Evolutionary conservation across 2,888 invertebrate genomes (phyloP).

Genomic region (Merodon equestris): DNA sequence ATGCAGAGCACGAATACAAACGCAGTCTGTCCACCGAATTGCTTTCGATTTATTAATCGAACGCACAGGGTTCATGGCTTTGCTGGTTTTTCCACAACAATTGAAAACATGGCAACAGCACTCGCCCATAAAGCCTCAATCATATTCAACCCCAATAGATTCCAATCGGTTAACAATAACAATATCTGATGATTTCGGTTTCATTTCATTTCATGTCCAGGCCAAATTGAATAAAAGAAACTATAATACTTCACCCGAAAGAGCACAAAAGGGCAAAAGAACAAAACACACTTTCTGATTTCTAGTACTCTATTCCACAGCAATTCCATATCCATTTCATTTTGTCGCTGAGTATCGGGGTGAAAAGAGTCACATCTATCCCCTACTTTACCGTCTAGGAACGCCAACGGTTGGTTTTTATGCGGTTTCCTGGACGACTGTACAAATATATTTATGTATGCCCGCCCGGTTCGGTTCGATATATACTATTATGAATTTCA

Average conservation of each 20-base stretch:
- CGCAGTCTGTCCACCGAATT: too few species aligned
- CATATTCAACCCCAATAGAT: constrained; percentile 16
- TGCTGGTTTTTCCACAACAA: too few species aligned
- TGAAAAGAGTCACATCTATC: too few species aligned
- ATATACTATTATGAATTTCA: constrained; percentile 46
- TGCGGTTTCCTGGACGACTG: too few species aligned
- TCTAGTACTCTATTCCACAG: constrained; percentile 38
- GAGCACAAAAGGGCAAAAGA: too few species aligned
- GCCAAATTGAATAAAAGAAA: constrained; percentile 26
- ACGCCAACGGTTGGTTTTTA: constrained; percentile 37
- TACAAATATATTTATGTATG: too few species aligned
- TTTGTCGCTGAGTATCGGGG: too few species aligned
- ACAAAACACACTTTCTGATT: constrained; percentile 14
- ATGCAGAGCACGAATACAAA: too few species aligned
- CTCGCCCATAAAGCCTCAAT: constrained; percentile 15
- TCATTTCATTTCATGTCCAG: constrained; percentile 24
- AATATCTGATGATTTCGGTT: constrained; percentile 19
- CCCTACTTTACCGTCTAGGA: too few species aligned
- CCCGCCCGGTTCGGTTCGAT: constrained; percentile 23
- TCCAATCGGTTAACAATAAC: constrained; percentile 32
- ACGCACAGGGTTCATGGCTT: too few species aligned
- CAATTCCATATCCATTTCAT: constrained; percentile 46
- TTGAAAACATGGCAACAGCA: constrained; percentile 4
- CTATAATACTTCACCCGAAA: constrained; percentile 5
- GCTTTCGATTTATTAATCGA: too few species aligned